A percentile compares a stretch with the other conserved stretches of the same genome.
These are phyloP conservation scores for Phalanger gymnotis DNA, from an alignment of 2,797 vertebrate species.

Conservation along the genomic window DNA sequence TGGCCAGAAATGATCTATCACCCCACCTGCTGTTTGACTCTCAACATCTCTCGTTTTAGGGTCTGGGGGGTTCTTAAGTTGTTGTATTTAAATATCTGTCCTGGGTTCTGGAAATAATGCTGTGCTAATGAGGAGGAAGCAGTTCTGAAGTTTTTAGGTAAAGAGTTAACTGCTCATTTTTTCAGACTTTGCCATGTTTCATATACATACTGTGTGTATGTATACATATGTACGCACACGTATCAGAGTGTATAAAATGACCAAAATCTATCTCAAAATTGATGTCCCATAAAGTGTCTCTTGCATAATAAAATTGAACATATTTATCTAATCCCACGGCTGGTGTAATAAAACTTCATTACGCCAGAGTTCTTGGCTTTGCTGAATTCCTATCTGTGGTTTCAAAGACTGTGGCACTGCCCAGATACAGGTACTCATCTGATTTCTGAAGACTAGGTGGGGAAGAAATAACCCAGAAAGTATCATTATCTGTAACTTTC, in stretches of 20 bases:
- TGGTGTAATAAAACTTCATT: slow-evolving; percentile 58
- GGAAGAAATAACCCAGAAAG: neutral
- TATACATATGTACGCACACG: neutral
- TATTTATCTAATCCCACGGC: slow-evolving; percentile 50
- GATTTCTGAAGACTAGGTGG: slow-evolving; percentile 31
- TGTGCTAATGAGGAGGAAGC: slow-evolving; percentile 51
- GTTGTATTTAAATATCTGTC: neutral
- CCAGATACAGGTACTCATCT: slow-evolving; percentile 24
- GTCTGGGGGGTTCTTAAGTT: too few relatives aligned
- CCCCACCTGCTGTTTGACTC: slow-evolving; percentile 47
- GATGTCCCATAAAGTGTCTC: slow-evolving; percentile 36
- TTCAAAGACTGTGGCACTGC: slow-evolving; percentile 43
- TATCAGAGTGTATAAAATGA: slow-evolving; percentile 58
- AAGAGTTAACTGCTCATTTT: neutral
- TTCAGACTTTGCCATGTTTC: slow-evolving; percentile 52
- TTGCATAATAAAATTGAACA: slow-evolving; percentile 63
- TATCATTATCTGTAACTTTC: slow-evolving; percentile 45
- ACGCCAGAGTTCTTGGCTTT: slow-evolving; percentile 41
- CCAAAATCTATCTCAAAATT: neutral
- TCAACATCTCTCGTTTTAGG: slow-evolving; percentile 9
- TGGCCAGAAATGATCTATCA: slow-evolving; percentile 25
- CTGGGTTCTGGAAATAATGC: slow-evolving; percentile 42
- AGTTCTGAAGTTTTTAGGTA: slow-evolving; percentile 59
- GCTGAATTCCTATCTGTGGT: slow-evolving; percentile 45
- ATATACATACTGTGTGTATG: neutral